Evolutionary conservation across 2,113 vertebrate genomes (phyloP).

Genomic region (Tupaia chinensis): DNA sequence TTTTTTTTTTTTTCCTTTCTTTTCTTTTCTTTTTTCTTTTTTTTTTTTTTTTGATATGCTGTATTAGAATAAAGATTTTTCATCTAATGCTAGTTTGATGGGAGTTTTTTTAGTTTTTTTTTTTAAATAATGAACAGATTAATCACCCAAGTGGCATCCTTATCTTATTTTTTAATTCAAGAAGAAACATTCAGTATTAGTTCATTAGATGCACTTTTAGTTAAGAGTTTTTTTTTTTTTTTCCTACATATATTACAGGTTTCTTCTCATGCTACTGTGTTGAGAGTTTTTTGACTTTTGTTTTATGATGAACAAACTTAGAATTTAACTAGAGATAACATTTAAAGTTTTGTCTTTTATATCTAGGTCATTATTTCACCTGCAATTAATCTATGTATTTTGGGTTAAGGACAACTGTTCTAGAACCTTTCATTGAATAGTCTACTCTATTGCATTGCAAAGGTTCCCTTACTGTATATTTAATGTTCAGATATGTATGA

Average conservation of each 20-base stretch:
- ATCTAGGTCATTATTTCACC: not conserved
- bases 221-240: not conserved
- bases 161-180: constrained; percentile 49
- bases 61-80: too few species aligned
- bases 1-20: too few species aligned
- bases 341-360: not conserved
- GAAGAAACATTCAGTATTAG: not conserved
- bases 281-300: not conserved
- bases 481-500: not conserved
- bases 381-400: not conserved
- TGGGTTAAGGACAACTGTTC: not conserved
- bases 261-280: not conserved
- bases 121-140: not conserved
- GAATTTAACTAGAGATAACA: not conserved
- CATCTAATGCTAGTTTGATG: too few species aligned
- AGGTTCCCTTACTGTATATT: not conserved
- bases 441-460: not conserved
- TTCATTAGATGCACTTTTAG: constrained; percentile 1
- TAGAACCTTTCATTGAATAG: not conserved
- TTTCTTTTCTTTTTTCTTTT: too few species aligned
- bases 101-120: too few species aligned
- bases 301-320: not conserved
- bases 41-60: too few species aligned
- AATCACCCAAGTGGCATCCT: not conserved
- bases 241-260: too few species aligned